Evolutionary conservation across 2,888 invertebrate species (phyloP).

Genomic region (Hypercompe scribonia): DNA sequence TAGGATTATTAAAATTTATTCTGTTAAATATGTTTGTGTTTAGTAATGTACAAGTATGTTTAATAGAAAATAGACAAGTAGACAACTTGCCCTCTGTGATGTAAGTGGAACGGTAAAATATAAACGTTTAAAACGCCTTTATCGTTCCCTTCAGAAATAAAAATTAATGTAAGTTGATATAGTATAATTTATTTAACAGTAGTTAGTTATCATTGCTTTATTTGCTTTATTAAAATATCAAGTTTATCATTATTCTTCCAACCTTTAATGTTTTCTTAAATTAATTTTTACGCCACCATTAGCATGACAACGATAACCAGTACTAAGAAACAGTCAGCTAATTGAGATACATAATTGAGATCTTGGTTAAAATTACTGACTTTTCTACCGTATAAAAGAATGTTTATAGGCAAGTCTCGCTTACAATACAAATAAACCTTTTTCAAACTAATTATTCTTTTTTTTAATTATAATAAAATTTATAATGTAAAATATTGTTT

Average conservation of each 20-base stretch:
- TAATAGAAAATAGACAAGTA: too few relatives aligned
- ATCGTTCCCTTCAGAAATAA: too few relatives aligned
- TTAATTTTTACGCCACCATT: background rate
- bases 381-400: conserved; percentile 52
- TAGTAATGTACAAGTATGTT: too few relatives aligned
- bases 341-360: conserved; percentile 52
- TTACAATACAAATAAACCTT: conserved; percentile 38
- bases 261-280: background rate
- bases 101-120: too few relatives aligned
- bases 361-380: conserved; percentile 58
- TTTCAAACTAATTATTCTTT: conserved; percentile 25
- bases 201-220: background rate
- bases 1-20: too few relatives aligned
- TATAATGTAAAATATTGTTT: conserved; percentile 33
- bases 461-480: conserved; percentile 25
- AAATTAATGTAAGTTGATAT: background rate
- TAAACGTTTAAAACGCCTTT: too few relatives aligned
- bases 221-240: background rate
- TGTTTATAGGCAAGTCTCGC: conserved; percentile 54
- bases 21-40: too few relatives aligned
- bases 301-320: conserved; percentile 25
- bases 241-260: background rate
- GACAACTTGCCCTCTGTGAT: too few relatives aligned
- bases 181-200: background rate
- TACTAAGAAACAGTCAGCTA: conserved; percentile 35